These are phyloP conservation scores for Rostratula benghalensis DNA, from an alignment of 2,113 vertebrate species.

Conservation along the genomic window DNA sequence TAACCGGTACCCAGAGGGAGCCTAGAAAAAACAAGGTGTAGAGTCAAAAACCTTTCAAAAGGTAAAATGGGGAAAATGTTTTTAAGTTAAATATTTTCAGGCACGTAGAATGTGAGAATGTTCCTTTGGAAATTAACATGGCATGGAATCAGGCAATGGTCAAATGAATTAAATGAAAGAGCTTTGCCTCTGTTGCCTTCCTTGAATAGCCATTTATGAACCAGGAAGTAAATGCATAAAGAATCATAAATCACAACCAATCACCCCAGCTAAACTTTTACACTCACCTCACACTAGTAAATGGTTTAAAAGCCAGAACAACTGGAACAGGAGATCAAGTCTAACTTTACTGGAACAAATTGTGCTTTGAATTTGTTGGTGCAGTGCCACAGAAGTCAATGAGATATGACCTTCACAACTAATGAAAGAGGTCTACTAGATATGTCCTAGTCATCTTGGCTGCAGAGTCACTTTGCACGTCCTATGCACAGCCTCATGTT, in stretches of 20 bases:
- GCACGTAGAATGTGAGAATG: not conserved
- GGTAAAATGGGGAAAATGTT: not conserved
- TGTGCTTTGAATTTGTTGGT: constrained; percentile 22
- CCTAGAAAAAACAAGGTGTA: not conserved
- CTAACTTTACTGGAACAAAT: constrained; percentile 26
- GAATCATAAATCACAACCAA: not conserved
- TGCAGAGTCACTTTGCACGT: not conserved
- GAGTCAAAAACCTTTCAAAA: not conserved
- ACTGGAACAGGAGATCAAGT: not conserved
- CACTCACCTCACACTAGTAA: not conserved
- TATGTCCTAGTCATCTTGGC: not conserved
- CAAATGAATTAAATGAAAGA: not conserved
- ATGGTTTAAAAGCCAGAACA: not conserved
- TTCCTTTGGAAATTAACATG: not conserved
- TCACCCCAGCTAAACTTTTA: not conserved
- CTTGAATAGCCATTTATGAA: constrained; percentile 7
- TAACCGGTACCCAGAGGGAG: not conserved
- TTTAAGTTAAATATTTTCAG: not conserved
- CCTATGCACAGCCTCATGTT: not conserved
- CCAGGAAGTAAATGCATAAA: not conserved
- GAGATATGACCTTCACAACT: not conserved
- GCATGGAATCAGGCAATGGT: not conserved
- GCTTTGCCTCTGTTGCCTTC: not conserved
- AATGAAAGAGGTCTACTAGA: constrained; percentile 10
- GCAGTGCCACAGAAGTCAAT: not conserved